These are phyloP conservation scores for Diaperis boleti DNA, from an alignment of 2,888 invertebrate species.

Conservation along the genomic window DNA sequence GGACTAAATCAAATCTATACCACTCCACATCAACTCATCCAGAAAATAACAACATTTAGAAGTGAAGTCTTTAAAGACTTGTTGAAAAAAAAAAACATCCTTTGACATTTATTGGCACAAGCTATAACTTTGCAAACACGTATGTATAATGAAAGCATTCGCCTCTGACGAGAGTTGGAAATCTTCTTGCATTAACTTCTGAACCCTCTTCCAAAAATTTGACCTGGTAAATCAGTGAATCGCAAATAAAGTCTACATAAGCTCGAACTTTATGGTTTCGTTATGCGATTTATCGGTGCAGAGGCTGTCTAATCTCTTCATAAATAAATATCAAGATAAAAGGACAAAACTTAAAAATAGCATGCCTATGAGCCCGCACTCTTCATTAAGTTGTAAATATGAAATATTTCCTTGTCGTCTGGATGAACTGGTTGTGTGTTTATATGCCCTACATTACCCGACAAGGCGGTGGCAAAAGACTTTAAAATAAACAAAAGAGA, in stretches of 20 bases:
- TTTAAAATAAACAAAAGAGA: too few species aligned
- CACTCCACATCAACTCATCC: too few species aligned
- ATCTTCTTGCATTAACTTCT: slow-evolving; percentile 16
- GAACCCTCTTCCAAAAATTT: slow-evolving; percentile 15
- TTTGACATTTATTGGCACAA: not conserved
- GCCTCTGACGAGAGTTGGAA: not conserved
- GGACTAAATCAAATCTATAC: too few species aligned
- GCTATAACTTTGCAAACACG: not conserved
- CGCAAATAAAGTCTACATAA: slow-evolving; percentile 38
- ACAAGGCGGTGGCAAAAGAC: too few species aligned
- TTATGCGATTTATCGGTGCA: slow-evolving; percentile 35
- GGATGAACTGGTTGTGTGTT: too few species aligned
- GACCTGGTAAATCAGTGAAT: slow-evolving; percentile 37
- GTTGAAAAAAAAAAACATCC: too few species aligned
- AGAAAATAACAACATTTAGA: too few species aligned
- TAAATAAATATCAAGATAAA: slow-evolving; percentile 41
- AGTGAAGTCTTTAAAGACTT: too few species aligned
- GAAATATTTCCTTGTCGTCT: too few species aligned
- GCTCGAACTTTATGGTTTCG: slow-evolving; percentile 34
- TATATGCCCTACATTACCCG: too few species aligned
- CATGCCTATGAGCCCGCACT: too few species aligned
- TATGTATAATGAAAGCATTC: slow-evolving; percentile 1
- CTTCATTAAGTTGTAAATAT: too few species aligned
- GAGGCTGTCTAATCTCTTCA: slow-evolving; percentile 23
- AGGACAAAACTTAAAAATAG: slow-evolving; percentile 13